Conservation (phyloP, 2,113 vertebrate genomes). For the Vombatus ursinus region DNA sequence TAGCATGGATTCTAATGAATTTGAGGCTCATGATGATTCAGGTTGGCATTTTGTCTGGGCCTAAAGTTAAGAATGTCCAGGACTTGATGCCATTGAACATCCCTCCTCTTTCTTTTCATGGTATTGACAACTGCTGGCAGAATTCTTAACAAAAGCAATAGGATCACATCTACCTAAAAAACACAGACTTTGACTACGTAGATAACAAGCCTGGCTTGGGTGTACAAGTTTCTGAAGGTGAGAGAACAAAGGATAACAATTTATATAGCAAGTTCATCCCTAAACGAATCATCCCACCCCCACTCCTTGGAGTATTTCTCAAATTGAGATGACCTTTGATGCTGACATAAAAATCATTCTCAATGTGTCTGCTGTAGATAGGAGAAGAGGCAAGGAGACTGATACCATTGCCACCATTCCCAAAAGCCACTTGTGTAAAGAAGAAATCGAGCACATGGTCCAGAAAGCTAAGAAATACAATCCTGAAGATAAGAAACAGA, state of each 20-base stretch:
- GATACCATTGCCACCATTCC: background rate
- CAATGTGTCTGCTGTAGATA: background rate
- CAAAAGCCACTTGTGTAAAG: background rate
- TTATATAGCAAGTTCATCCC: background rate
- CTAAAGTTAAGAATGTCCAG: background rate
- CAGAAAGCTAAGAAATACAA: background rate
- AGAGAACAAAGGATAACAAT: background rate
- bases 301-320: background rate
- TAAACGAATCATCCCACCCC: background rate
- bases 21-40: background rate
- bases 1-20: background rate
- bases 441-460: background rate
- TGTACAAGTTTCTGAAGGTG: background rate
- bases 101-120: background rate
- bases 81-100: background rate
- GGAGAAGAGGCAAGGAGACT: background rate
- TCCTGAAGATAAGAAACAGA: background rate
- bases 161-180: background rate
- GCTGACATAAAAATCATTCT: background rate
- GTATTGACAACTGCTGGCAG: background rate
- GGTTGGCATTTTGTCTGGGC: background rate
- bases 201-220: background rate
- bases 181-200: background rate
- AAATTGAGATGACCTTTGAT: background rate
- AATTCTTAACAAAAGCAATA: background rate